Percentiles rank a stretch among this genome's conserved stretches.
Evolutionary conservation across 1,140 invertebrate genomes (phyloP).

Genomic region (Dendrolimus punctatus): DNA sequence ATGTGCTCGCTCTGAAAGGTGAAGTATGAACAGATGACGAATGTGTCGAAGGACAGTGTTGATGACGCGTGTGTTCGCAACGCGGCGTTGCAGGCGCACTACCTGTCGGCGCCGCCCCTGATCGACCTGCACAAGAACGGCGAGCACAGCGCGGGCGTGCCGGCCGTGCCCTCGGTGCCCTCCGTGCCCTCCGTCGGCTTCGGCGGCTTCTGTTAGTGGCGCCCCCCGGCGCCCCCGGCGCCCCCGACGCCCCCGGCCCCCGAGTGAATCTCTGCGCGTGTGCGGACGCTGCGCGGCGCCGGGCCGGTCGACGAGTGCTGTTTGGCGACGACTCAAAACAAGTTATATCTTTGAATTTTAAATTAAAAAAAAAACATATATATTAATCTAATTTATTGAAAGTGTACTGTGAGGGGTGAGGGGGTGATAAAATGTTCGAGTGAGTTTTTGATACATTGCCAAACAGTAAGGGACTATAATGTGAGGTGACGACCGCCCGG

Average conservation of each 20-base stretch:
- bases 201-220: slow-evolving; percentile 66
- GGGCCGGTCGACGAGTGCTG: not conserved
- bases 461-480: no score
- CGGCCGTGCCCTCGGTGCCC: slow-evolving; percentile 44
- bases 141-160: slow-evolving; percentile 40
- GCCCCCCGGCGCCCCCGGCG: slow-evolving; percentile 4
- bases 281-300: not conserved
- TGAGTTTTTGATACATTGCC: no score
- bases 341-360: no score
- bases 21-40: not conserved
- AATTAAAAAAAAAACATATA: no score
- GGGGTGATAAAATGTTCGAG: no score
- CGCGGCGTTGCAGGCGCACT: slow-evolving; percentile 37
- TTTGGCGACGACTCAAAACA: not conserved
- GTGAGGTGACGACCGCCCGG: not conserved
- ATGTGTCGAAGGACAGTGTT: not conserved
- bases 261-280: slow-evolving; percentile 6
- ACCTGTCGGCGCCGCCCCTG: slow-evolving; percentile 54
- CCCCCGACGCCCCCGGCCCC: slow-evolving; percentile 39
- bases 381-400: no score
- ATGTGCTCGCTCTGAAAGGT: no score
- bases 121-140: slow-evolving; percentile 64
- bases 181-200: slow-evolving; percentile 67
- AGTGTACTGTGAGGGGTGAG: no score
- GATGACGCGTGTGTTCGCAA: not conserved